Evolutionary conservation across 2,888 invertebrate species (phyloP).

Genomic region (Gnatocerus cornutus): DNA sequence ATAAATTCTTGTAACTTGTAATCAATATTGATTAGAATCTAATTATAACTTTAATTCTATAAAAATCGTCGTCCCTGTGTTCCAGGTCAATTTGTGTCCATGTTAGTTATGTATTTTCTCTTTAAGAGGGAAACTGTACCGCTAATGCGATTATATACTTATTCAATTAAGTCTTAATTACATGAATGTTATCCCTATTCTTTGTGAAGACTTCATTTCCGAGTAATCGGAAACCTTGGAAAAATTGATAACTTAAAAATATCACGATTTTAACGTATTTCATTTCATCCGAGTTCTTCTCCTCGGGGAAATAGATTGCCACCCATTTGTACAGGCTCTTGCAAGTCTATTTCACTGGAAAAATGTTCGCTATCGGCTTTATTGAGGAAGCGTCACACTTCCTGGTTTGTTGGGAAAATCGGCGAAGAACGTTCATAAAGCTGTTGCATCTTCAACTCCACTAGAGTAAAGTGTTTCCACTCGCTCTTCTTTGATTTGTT

Average conservation of each 20-base stretch:
- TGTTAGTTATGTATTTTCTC: neutral
- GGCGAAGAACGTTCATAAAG: conserved; percentile 10
- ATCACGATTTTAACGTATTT: neutral
- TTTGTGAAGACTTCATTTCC: neutral
- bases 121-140: conserved; percentile 4
- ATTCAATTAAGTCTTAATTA: conserved; percentile 19
- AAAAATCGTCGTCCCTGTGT: no score
- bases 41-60: no score
- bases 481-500: conserved; percentile 9
- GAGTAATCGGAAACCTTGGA: neutral
- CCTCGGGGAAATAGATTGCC: neutral
- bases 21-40: no score
- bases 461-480: conserved; percentile 12
- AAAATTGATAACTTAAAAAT: neutral
- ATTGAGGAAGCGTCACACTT: conserved; percentile 18
- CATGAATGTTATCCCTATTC: conserved; percentile 5
- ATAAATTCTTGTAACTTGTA: no score
- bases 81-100: neutral
- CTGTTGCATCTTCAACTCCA: conserved; percentile 9
- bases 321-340: conserved; percentile 4
- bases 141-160: conserved; percentile 13
- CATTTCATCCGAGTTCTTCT: neutral
- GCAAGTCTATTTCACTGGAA: conserved; percentile 10
- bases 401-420: conserved; percentile 2
- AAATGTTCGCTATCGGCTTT: conserved; percentile 20